phyloP scores from a whole-genome alignment of 2,888 invertebrate genomes.

The Hydroisotoma schaefferi region DNA sequence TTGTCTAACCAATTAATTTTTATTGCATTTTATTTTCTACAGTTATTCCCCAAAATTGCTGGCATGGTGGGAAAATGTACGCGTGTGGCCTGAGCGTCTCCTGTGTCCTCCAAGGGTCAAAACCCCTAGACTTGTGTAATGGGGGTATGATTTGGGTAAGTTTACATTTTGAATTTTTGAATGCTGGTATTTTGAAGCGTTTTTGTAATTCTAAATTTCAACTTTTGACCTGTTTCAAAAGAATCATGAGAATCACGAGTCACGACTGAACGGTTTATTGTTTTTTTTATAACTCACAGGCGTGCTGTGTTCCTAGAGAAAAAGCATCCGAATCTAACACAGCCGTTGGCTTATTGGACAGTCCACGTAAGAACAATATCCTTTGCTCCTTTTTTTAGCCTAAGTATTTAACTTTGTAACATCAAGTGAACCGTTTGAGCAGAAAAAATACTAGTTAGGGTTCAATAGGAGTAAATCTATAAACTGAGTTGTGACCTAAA shows the following conservation, averaged over 20 bases:
- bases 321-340: slow-evolving; percentile 58
- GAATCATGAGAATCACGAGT: too few species aligned
- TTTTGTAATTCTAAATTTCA: too few species aligned
- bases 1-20: neutral
- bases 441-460: too few species aligned
- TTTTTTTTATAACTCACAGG: slow-evolving; percentile 12
- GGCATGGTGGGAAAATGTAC: slow-evolving; percentile 79
- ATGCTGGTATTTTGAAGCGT: too few species aligned
- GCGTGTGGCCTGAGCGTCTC: slow-evolving; percentile 87
- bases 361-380: slow-evolving; percentile 92
- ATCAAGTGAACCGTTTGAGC: too few species aligned
- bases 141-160: slow-evolving; percentile 88
- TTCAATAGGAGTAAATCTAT: too few species aligned
- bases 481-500: too few species aligned
- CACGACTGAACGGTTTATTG: too few species aligned
- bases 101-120: slow-evolving; percentile 81
- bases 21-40: slow-evolving; percentile 23
- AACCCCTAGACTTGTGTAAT: slow-evolving; percentile 83
- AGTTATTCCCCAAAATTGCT: slow-evolving; percentile 56
- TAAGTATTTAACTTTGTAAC: too few species aligned
- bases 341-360: slow-evolving; percentile 63
- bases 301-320: slow-evolving; percentile 72
- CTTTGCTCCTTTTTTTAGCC: too few species aligned
- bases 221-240: too few species aligned
- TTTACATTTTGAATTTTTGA: neutral